Conservation (phyloP, 2,113 vertebrate genomes). For the Nycticorax nycticorax region DNA sequence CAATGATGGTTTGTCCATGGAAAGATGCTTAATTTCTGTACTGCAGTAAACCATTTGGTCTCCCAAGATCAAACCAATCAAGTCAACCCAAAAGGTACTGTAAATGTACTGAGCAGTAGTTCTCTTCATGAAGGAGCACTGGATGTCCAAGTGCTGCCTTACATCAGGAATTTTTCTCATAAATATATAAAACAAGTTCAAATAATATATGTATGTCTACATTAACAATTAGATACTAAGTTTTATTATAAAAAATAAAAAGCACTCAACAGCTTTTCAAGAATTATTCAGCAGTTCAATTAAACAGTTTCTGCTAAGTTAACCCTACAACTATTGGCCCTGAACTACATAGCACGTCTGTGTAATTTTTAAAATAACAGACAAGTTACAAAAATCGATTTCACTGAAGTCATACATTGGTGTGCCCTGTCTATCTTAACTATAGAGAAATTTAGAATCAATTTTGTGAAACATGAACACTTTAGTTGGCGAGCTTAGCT, state of each 20-base stretch:
- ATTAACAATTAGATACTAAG: neutral
- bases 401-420: neutral
- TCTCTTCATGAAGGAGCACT: neutral
- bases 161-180: neutral
- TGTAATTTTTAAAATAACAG: neutral
- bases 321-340: neutral
- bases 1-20: neutral
- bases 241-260: neutral
- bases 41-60: neutral
- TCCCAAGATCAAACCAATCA: conserved; percentile 1
- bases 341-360: neutral
- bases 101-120: neutral
- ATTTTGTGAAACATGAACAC: neutral
- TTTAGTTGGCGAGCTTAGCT: neutral
- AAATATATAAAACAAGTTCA: neutral
- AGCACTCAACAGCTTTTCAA: neutral
- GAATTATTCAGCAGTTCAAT: neutral
- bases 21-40: conserved; percentile 59
- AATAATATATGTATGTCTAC: neutral
- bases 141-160: neutral
- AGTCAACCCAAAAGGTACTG: neutral
- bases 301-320: neutral
- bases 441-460: neutral
- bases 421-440: neutral
- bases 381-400: neutral